These are phyloP conservation scores for Tauraco erythrolophus DNA, from an alignment of 2,113 vertebrate species.

Conservation along the genomic window DNA sequence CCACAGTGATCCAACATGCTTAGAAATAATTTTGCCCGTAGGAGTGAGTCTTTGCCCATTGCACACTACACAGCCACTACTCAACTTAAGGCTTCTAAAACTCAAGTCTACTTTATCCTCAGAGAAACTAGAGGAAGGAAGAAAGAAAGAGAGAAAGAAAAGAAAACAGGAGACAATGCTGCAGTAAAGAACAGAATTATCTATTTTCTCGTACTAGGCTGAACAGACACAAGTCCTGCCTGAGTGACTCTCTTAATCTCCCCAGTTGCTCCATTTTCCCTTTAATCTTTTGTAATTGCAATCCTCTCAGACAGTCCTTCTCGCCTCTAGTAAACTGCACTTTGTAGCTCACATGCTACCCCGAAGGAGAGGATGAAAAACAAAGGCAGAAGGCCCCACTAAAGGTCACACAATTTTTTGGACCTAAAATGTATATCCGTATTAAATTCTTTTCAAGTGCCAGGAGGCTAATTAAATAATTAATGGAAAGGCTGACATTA, in stretches of 20 bases:
- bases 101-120: neutral
- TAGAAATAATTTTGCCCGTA: neutral
- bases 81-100: neutral
- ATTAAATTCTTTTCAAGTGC: neutral
- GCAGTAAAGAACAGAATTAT: neutral
- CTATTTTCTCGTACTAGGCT: neutral
- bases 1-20: neutral
- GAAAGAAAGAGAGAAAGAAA: neutral
- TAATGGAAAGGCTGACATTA: slow-evolving; percentile 12
- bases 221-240: neutral
- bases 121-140: neutral
- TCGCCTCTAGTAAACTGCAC: neutral
- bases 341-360: neutral
- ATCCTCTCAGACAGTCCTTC: neutral
- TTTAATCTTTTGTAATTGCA: slow-evolving; percentile 8
- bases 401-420: neutral
- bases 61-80: neutral
- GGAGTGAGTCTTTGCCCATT: neutral
- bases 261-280: neutral
- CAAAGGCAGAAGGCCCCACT: neutral
- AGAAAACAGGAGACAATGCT: neutral
- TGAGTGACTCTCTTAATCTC: neutral
- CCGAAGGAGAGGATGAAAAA: neutral
- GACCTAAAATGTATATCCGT: neutral
- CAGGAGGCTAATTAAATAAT: slow-evolving; percentile 10